Evolutionary conservation across 2,888 invertebrate species (phyloP).

Genomic region (Hydraecia micacea): DNA sequence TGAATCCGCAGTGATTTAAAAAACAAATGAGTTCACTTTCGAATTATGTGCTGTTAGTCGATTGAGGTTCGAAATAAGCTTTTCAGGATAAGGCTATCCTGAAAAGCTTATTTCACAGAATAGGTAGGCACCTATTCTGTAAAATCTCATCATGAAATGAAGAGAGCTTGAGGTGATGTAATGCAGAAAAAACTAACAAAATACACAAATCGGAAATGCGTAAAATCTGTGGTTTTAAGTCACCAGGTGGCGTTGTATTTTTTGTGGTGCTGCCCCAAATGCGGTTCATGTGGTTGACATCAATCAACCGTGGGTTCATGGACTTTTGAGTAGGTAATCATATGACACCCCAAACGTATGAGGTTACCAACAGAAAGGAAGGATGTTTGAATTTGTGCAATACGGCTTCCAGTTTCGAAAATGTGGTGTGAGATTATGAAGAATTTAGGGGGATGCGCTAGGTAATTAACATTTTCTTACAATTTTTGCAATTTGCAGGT

Average conservation of each 20-base stretch:
- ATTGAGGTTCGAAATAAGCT: not conserved
- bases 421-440: not conserved
- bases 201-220: slow-evolving; percentile 76
- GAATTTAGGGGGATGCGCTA: not conserved
- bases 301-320: slow-evolving; percentile 74
- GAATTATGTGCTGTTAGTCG: not conserved
- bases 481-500: too few species aligned
- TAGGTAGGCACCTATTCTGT: too few species aligned
- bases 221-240: slow-evolving; percentile 70
- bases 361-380: slow-evolving; percentile 53
- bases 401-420: slow-evolving; percentile 35
- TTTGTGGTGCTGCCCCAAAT: slow-evolving; percentile 77
- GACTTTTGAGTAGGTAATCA: slow-evolving; percentile 50
- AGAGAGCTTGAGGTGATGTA: slow-evolving; percentile 4
- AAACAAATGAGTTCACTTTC: slow-evolving; percentile 7
- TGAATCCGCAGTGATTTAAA: not conserved
- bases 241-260: slow-evolving; percentile 79
- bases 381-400: slow-evolving; percentile 58
- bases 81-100: too few species aligned
- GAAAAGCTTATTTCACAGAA: too few species aligned
- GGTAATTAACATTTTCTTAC: too few species aligned
- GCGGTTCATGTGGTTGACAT: slow-evolving; percentile 85
- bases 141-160: not conserved
- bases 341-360: slow-evolving; percentile 51
- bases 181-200: slow-evolving; percentile 30